Base-by-base conservation (phyloP, 2,888 invertebrate species). In the Julus scanicus region DNA sequence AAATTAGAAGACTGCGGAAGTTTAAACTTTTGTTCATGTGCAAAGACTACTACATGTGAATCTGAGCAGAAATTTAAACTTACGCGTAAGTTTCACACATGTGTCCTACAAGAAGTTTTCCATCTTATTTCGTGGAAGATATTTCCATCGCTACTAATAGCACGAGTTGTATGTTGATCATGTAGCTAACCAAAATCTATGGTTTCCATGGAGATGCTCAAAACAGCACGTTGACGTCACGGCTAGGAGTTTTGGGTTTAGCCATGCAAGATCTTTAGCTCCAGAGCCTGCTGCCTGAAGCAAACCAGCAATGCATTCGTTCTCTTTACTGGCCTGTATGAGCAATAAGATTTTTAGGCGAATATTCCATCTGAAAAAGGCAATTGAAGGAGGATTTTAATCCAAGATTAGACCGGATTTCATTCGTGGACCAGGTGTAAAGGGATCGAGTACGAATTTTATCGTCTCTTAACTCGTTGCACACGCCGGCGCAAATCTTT, bases 381-480 rank as follows among this genome's bases (percentile, higher is more conserved):
- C 20, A 71, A 71, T 71, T 71, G 71, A 80, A 80, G 37, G 37
- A 29, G 80, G 80, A 80, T 80, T 80, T 80, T 80, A 80, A 80
- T 80, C 80, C 80, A 5, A 80, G 80, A 80, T 80, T 63, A 63
- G n/a, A 6, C n/a, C 63, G n/a, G n/a, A 17, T 63, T 80, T 80
- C 80, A 80, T 80, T 80, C 80, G 80, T 13, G 11, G 80, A 11
- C 80, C 80, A 80, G 13, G 80, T 80, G 80, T 80, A 80, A 80
- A 80, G 80, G 80, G 80, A 80, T 80, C 37, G 71, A 5, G 71
- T 29, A 1, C 29, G 6, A 29, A 20, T 80, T 80, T 80, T 80
- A 80, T 80, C 80, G 80, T 80, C 80, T 11, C 80, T 80, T 80
- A 80, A 80, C 80, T 80, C 80, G 80, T 80, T 80, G 80, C 80